Evolutionary conservation across 2,113 vertebrate species (phyloP), one percentile per base, ranked within the genome.

Genomic region (Ivindomyrus marchei): DNA sequence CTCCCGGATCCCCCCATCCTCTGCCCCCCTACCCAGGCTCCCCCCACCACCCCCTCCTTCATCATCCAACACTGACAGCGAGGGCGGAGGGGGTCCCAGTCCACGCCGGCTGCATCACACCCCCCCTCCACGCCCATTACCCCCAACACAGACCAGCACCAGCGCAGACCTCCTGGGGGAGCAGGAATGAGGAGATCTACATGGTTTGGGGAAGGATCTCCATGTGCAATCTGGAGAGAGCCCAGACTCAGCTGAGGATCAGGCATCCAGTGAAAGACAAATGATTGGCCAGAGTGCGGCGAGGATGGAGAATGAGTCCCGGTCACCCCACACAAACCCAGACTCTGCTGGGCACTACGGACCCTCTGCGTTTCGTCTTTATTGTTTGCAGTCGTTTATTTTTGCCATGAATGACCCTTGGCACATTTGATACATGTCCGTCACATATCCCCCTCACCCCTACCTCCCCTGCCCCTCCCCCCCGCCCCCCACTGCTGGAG

Each of bases 71-170:
- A 93, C 94, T 0, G 88, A 93, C 94, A 93, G 89, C 91, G 85
- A 42, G 6, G 19, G 92, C 58, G 97, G 97, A 94, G 93, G 92
- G 95, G 77, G 95, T 97, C 93, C 95, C 97, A 95, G 93, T 97
- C 9, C 93, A 96, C 92, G 92, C 96, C 52, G 92, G 96, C 3
- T 94, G 97, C 95, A 96, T 95, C 94, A 97, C 96, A 96, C 97
- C 95, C 96, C 95, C 93, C 96, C 93, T 1, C 89, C 94, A 47
- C 94, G 94, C 45, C 95, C 96, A 56, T 94, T 97, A 92, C 96
- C 97, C 89, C 96, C 96, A n/a, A 95, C 97, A 92, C 97, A 97
- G 91, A 97, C 95, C 95, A 97, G 95, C 94, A 97, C 96, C 92
- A 93, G 90, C 91, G 94, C 95, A 93, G 95, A 96, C 93, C 92